Evolutionary conservation across 2,113 vertebrate genomes (phyloP).

Genomic region (Siniperca chuatsi): DNA sequence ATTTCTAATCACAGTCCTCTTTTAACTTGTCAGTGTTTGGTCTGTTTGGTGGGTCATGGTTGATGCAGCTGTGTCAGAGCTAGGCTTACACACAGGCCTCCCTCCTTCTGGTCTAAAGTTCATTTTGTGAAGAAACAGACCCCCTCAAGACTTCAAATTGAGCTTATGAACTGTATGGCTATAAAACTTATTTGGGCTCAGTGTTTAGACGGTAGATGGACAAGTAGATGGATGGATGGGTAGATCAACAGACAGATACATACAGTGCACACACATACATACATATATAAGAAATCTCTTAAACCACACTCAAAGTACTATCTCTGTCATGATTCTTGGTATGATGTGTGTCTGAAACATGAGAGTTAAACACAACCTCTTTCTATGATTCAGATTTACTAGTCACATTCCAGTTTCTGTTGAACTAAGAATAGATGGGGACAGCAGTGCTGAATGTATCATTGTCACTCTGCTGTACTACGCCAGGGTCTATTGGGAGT

Average conservation of each 20-base stretch:
- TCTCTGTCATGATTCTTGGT: not conserved
- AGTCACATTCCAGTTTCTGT: slow-evolving; percentile 48
- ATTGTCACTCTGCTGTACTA: slow-evolving; percentile 58
- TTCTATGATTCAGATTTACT: slow-evolving; percentile 46
- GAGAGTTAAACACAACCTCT: slow-evolving; percentile 22
- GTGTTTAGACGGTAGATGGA: not conserved
- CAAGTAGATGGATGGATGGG: not conserved
- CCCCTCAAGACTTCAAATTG: slow-evolving; percentile 30
- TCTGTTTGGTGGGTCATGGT: slow-evolving; percentile 55
- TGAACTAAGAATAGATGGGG: slow-evolving; percentile 61
- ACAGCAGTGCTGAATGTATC: slow-evolving; percentile 60
- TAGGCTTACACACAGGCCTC: slow-evolving; percentile 4
- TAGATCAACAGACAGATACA: not conserved
- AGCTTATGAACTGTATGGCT: not conserved
- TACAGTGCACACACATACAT: not conserved
- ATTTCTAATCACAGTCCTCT: slow-evolving; percentile 72
- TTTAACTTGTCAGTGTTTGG: slow-evolving; percentile 65
- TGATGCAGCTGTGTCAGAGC: slow-evolving; percentile 65
- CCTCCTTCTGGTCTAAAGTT: slow-evolving; percentile 11
- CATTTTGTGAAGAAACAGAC: slow-evolving; percentile 25
- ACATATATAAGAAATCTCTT: too few relatives aligned
- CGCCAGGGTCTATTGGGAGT: slow-evolving; percentile 31
- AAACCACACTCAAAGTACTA: not conserved
- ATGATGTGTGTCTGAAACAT: not conserved
- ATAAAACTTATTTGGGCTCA: not conserved